Percentiles rank a stretch among this genome's conserved stretches.
Evolutionary conservation across 2,888 invertebrate species (phyloP).

Genomic region (Petrophora chlorosata): DNA sequence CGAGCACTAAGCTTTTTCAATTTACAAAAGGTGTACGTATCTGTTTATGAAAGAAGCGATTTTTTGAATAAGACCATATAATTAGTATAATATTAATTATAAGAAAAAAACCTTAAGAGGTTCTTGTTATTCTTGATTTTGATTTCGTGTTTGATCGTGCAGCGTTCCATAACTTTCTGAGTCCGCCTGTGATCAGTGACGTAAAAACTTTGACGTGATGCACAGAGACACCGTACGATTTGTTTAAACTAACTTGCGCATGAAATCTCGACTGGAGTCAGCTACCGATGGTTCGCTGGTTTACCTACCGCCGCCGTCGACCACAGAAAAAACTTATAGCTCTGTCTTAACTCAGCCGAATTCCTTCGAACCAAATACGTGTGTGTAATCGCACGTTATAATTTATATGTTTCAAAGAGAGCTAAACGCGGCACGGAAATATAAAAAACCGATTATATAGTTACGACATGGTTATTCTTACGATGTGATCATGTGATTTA

Average conservation of each 20-base stretch:
- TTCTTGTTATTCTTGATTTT: no score
- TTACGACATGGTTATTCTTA: slow-evolving; percentile 38
- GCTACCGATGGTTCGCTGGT: slow-evolving; percentile 82
- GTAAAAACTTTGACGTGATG: slow-evolving; percentile 68
- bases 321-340: slow-evolving; percentile 67
- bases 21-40: no score
- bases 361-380: slow-evolving; percentile 80
- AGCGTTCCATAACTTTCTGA: slow-evolving; percentile 16
- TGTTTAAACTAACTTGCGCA: slow-evolving; percentile 82
- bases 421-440: slow-evolving; percentile 42
- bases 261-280: slow-evolving; percentile 71
- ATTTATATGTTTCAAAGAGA: slow-evolving; percentile 71
- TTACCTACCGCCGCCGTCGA: slow-evolving; percentile 76
- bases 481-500: slow-evolving; percentile 32
- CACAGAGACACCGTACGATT: slow-evolving; percentile 80
- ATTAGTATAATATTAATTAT: no score
- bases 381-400: slow-evolving; percentile 79
- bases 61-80: no score
- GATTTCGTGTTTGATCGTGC: no score
- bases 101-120: no score
- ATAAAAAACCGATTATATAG: slow-evolving; percentile 36
- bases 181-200: slow-evolving; percentile 50
- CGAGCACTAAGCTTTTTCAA: no score
- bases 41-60: no score
- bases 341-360: slow-evolving; percentile 72